Conservation (phyloP, 2,113 vertebrate species). For the Pionites leucogaster region DNA sequence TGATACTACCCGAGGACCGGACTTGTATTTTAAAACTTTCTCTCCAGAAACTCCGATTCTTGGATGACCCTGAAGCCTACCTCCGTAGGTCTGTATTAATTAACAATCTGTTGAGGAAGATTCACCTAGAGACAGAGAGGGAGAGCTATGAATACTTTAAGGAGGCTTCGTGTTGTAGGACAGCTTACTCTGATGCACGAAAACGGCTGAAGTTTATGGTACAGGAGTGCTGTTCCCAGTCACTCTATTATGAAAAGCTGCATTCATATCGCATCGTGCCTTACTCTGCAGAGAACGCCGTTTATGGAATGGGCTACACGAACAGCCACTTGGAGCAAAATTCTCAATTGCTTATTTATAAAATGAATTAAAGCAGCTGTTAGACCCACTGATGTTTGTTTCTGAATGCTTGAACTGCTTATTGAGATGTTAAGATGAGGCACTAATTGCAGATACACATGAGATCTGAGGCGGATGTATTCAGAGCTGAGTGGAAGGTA, state of each 20-base stretch:
- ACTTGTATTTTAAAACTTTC: constrained; percentile 96
- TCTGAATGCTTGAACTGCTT: constrained; percentile 72
- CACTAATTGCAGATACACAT: constrained; percentile 48
- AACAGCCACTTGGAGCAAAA: constrained; percentile 80
- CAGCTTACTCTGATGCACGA: constrained; percentile 80
- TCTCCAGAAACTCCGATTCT: constrained; percentile 95
- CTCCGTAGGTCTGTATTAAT: constrained; percentile 96
- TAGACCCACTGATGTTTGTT: constrained; percentile 72
- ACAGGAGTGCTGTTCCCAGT: constrained; percentile 86
- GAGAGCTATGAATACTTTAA: constrained; percentile 85
- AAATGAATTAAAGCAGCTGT: constrained; percentile 87
- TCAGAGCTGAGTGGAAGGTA: constrained; percentile 45
- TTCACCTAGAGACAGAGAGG: constrained; percentile 90
- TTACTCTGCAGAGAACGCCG: constrained; percentile 82
- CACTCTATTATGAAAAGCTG: constrained; percentile 87
- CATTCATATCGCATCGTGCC: constrained; percentile 89
- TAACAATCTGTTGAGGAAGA: constrained; percentile 98
- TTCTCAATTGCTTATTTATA: constrained; percentile 88
- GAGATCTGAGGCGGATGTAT: constrained; percentile 52
- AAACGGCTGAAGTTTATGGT: constrained; percentile 94
- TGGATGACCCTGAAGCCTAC: constrained; percentile 95
- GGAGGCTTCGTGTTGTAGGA: constrained; percentile 74
- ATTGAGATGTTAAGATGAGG: constrained; percentile 62
- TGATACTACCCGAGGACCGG: constrained; percentile 94
- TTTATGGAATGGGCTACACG: constrained; percentile 87